phyloP scores from a whole-genome alignment of 2,113 vertebrate genomes.

The Orycteropus afer region DNA sequence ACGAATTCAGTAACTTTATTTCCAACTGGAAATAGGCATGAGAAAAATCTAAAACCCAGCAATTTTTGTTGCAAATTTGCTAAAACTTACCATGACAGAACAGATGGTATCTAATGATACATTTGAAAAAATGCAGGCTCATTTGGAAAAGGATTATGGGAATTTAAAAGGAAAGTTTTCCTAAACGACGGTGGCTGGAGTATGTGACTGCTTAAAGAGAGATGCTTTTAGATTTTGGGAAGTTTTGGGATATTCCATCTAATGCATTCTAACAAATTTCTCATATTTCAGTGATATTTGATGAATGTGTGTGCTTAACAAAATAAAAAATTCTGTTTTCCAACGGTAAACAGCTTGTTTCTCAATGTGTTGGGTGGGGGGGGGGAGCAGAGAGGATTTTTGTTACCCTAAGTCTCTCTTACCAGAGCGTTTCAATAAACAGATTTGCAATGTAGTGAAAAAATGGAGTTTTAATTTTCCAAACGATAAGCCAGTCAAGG shows the following conservation, averaged over 20 bases:
- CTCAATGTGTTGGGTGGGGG: background rate
- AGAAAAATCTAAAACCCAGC: background rate
- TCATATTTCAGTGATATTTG: background rate
- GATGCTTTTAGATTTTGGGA: background rate
- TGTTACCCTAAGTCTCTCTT: conserved; percentile 26
- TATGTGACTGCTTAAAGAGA: background rate
- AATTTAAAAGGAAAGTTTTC: conserved; percentile 24
- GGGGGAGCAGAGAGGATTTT: background rate
- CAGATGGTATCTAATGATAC: conserved; percentile 42
- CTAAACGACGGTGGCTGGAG: background rate
- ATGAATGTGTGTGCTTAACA: background rate
- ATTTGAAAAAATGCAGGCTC: background rate
- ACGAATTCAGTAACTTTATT: conserved; percentile 35
- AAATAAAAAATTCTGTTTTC: background rate
- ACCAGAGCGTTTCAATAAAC: background rate
- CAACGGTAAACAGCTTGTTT: conserved; percentile 22
- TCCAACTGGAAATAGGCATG: conserved; percentile 38
- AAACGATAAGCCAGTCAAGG: background rate
- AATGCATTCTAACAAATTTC: background rate
- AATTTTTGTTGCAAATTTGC: conserved; percentile 25
- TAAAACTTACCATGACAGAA: conserved; percentile 50
- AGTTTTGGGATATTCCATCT: background rate
- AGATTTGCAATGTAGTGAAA: background rate
- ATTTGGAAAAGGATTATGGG: conserved; percentile 52
- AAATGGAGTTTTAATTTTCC: background rate